Base-by-base conservation (phyloP, 2,888 invertebrate species). In the Dasysyrphus tricinctus region DNA sequence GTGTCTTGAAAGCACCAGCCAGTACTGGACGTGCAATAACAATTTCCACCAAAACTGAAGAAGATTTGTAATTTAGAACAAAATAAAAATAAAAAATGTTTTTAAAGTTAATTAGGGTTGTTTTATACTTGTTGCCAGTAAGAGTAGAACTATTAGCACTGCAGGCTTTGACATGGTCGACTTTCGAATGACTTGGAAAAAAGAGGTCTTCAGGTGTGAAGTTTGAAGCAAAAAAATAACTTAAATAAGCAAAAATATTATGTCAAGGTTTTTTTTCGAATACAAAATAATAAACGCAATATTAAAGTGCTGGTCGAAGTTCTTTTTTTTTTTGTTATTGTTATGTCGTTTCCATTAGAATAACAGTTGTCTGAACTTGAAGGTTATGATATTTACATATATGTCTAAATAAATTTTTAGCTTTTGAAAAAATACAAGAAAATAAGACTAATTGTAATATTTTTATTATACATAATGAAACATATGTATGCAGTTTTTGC, bases 141-240 rank as follows among this genome's bases (percentile, higher is more conserved):
- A 29, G 16, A 69, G 61, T 24, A 61, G 39, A 54, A 54, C 54
- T 51, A 69, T 54, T 6, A 54, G 14, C 11, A 69, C 54, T 69
- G 69, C 37, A 54, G n/a, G 39, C 54, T 54, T 69, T 24, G 69
- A 54, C 69, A 69, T 69, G 69, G 54, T 54, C n/a, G 7, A 19
- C 37, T 39, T 54, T 39, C 7, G 54, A 69, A 69, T 69, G 69
- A 42, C 29, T 51, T 39, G 5, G 4, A 14, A 16, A 5, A 51
- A 24, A 39, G n/a, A 39, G 24, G 39, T 34, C n/a, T 69, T 69
- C n/a, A 69, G 11, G n/a, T 29, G 29, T 29, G 29, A 24, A 11
- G 4, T 8, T 39, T 42, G n/a, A 9, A n/a, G 32, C 14, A 54
- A n/a, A 29, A 39, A n/a, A 69, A 24, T 1, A 37, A n/a, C 4